phyloP scores from a whole-genome alignment of 2,888 invertebrate species.

The Spisula subtruncata region DNA sequence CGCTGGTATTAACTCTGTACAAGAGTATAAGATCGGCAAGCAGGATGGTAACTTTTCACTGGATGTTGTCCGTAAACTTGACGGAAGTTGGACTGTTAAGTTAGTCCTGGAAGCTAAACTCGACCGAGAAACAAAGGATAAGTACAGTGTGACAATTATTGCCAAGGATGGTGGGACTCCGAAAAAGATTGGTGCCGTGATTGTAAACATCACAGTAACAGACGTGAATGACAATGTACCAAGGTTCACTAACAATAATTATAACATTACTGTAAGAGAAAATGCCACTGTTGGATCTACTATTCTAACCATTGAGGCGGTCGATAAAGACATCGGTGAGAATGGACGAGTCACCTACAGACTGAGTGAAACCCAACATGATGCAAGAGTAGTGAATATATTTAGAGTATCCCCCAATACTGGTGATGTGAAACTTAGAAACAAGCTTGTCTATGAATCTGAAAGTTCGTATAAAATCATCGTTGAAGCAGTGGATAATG shows the following conservation, averaged over 20 bases:
- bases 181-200: slow-evolving; percentile 77
- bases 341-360: slow-evolving; percentile 90
- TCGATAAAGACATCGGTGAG: slow-evolving; percentile 94
- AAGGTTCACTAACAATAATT: slow-evolving; percentile 73
- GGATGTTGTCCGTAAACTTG: slow-evolving; percentile 69
- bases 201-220: slow-evolving; percentile 78
- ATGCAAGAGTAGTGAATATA: slow-evolving; percentile 59
- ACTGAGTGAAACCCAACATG: slow-evolving; percentile 79
- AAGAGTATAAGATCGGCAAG: slow-evolving; percentile 75
- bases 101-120: slow-evolving; percentile 77
- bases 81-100: slow-evolving; percentile 74
- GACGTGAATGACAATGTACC: slow-evolving; percentile 84
- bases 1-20: slow-evolving; percentile 77
- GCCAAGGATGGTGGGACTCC: slow-evolving; percentile 82
- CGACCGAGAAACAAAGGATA: slow-evolving; percentile 81
- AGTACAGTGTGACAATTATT: slow-evolving; percentile 77
- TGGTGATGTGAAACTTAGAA: slow-evolving; percentile 70
- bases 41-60: slow-evolving; percentile 71
- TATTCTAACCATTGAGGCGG: slow-evolving; percentile 91
- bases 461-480: slow-evolving; percentile 67
- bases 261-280: slow-evolving; percentile 79
- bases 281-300: slow-evolving; percentile 73
- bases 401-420: slow-evolving; percentile 65
- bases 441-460: slow-evolving; percentile 67
- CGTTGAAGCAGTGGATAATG: slow-evolving; percentile 70